phyloP scores from a whole-genome alignment of 2,113 vertebrate species.

The Gymnorhina tibicen region DNA sequence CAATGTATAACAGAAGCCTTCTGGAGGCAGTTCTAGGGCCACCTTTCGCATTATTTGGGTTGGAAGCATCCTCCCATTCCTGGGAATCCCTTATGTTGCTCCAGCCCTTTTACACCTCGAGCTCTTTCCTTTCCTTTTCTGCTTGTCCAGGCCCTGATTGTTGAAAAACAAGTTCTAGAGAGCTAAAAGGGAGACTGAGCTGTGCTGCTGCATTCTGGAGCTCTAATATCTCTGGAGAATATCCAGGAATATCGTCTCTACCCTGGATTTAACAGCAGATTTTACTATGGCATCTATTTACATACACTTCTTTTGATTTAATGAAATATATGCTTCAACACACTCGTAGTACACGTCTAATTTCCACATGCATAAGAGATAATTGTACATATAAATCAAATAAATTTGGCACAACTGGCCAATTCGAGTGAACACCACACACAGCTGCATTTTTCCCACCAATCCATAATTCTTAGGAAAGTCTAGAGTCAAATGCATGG shows the following conservation, averaged over 20 bases:
- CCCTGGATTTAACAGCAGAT: neutral
- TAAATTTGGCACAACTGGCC: neutral
- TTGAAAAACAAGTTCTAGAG: neutral
- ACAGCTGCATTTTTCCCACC: neutral
- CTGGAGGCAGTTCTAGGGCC: neutral
- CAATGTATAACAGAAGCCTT: fast-evolving
- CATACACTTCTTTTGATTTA: constrained; percentile 19
- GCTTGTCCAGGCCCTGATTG: neutral
- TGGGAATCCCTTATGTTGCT: neutral
- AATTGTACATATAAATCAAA: neutral
- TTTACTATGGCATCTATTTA: constrained; percentile 23
- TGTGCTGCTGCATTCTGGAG: neutral
- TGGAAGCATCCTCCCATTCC: neutral
- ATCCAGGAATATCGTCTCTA: neutral
- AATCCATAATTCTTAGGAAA: neutral
- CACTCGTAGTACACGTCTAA: neutral
- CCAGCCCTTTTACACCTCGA: neutral
- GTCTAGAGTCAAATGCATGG: neutral
- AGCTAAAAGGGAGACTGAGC: neutral
- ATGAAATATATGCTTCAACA: neutral
- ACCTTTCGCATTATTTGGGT: neutral
- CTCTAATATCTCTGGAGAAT: neutral
- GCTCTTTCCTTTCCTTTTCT: neutral
- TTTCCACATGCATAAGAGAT: neutral
- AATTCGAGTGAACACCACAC: neutral